Conservation (phyloP, 1,140 invertebrate species). For the Atopsyche davidsoni region DNA sequence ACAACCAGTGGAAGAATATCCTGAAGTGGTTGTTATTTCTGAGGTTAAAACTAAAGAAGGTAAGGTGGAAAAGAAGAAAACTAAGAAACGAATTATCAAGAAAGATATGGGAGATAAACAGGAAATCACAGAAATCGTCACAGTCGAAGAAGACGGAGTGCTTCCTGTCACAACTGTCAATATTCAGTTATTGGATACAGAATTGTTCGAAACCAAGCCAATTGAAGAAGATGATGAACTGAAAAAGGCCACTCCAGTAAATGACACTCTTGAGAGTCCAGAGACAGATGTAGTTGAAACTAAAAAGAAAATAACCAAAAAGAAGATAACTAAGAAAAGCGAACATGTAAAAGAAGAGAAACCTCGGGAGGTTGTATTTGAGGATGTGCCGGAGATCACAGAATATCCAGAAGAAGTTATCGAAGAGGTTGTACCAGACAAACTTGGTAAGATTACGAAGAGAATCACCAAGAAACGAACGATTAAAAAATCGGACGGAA, state of each 20-base stretch:
- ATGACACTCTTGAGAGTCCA: too few species aligned
- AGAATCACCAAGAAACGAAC: constrained; percentile 26
- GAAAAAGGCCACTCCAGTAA: too few species aligned
- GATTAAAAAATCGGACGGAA: constrained; percentile 33
- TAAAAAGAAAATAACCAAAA: constrained; percentile 22
- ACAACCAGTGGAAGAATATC: constrained; percentile 10
- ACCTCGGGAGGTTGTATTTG: too few species aligned
- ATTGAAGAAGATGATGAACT: constrained; percentile 16
- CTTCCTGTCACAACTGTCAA: constrained; percentile 33
- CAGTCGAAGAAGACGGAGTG: constrained; percentile 39
- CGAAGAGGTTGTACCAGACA: constrained; percentile 40
- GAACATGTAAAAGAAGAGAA: too few species aligned
- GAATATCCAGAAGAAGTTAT: constrained; percentile 42
- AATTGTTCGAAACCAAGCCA: constrained; percentile 2
- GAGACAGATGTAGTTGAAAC: constrained; percentile 19
- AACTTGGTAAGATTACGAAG: constrained; percentile 38
- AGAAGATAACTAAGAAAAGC: constrained; percentile 24
- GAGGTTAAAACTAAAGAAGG: constrained; percentile 36
- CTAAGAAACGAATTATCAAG: constrained; percentile 33
- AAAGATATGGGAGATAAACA: constrained; percentile 33
- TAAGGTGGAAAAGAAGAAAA: constrained; percentile 27
- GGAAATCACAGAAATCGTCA: constrained; percentile 37
- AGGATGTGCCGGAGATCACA: constrained; percentile 27
- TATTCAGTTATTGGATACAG: constrained; percentile 18
- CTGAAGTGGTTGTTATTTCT: constrained; percentile 32